Evolutionary conservation across 1,140 invertebrate genomes (phyloP), one percentile per base, ranked within the genome.

Genomic region (Halesus radiatus): DNA sequence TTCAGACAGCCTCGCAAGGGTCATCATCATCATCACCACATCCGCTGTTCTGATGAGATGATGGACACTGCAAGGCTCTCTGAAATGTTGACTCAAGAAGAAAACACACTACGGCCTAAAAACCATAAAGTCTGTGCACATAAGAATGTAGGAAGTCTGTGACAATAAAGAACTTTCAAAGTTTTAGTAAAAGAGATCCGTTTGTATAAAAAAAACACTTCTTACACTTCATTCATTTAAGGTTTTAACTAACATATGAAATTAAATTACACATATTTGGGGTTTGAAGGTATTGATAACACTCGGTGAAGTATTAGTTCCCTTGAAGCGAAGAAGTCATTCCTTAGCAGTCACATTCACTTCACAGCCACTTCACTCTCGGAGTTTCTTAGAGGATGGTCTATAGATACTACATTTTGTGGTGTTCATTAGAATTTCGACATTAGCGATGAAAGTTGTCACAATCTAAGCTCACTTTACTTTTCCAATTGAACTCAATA

Each of bases 301-400:
- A 58, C 22, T 58, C 54, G 6, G 54, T 18, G 22, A 58, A 8
- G 56, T 23, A 20, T 60, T 22, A 10, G 54, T 22, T 8, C 18
- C 20, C 56, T 23, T 60, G 56, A 60, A 23, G 56, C 20, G 56
- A 22, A 60, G 23, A 60, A 60, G 20, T 45, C 56, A 23, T 60
- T 60, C 56, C 56, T 20, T 23, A 18, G 18, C 18, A 60, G 56
- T 60, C 56, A 20, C 56, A 23, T 20, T 20, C 80, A 82, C 80
- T 76, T 80, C 81, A 82, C 81, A 82, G 78, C 78, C 81, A 70
- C 76, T 76, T 79, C 70, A 75, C 52, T 74, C 62, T 76, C 5
- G 22, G 26, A 29, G 23, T 56, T 68, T 68, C 20, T 74, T 68
- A 26, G 29, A 29, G 18, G 26, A 32, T 60, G 74, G 45, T 75